Percentiles rank a stretch among this genome's conserved stretches.
Evolutionary conservation across 2,888 invertebrate genomes (phyloP).

Genomic region (Drosophila sordidapex): DNA sequence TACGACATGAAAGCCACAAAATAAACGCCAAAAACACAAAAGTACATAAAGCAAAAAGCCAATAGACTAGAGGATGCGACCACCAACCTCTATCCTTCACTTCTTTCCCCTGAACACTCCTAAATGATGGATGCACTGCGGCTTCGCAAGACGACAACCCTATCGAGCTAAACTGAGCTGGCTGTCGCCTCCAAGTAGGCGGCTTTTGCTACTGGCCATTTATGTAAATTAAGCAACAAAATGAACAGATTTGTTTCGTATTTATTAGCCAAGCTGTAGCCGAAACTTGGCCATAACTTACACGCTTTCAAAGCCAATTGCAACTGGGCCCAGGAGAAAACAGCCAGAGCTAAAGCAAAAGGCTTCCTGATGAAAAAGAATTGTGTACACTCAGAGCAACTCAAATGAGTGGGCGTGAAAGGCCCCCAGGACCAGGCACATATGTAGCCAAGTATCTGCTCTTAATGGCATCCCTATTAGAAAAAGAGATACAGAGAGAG

Average conservation of each 20-base stretch:
- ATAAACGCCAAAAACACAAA: slow-evolving; percentile 72
- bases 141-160: slow-evolving; percentile 48
- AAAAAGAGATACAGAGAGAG: not conserved
- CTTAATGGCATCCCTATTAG: slow-evolving; percentile 72
- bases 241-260: slow-evolving; percentile 76
- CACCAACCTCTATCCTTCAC: not conserved
- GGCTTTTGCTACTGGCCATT: slow-evolving; percentile 57
- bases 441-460: slow-evolving; percentile 55
- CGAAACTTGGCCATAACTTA: slow-evolving; percentile 50
- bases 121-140: slow-evolving; percentile 65
- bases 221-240: slow-evolving; percentile 79
- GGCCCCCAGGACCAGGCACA: slow-evolving; percentile 14
- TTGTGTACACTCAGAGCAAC: slow-evolving; percentile 38
- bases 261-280: slow-evolving; percentile 71
- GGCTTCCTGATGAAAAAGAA: slow-evolving; percentile 61
- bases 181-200: slow-evolving; percentile 24
- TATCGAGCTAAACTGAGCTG: slow-evolving; percentile 28
- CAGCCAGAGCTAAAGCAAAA: slow-evolving; percentile 6
- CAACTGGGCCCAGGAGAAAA: slow-evolving; percentile 34
- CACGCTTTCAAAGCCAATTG: slow-evolving; percentile 32
- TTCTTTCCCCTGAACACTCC: slow-evolving; percentile 6
- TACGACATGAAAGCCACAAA: slow-evolving; percentile 79
- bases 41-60: slow-evolving; percentile 66
- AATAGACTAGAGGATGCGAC: slow-evolving; percentile 47
- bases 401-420: slow-evolving; percentile 63